Conservation (phyloP, 2,797 vertebrate species). For the Morus bassanus region DNA sequence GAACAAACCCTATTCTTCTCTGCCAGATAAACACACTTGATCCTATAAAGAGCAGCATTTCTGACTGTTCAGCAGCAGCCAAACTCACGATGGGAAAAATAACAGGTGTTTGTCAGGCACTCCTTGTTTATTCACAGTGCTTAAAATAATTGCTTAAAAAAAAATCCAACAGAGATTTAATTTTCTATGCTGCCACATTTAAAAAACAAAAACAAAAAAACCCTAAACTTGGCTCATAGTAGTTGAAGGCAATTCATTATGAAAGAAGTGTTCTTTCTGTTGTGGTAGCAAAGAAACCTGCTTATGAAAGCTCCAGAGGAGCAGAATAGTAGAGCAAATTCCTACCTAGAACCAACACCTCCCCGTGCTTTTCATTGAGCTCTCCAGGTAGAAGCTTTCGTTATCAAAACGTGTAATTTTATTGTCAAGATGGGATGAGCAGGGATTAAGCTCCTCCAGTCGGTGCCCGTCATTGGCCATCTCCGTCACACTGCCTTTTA, state of each 20-base stretch:
- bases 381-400: conserved; percentile 5
- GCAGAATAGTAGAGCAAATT: conserved; percentile 18
- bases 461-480: background rate
- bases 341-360: conserved; percentile 1
- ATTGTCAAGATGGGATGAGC: background rate
- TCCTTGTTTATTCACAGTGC: conserved; percentile 64
- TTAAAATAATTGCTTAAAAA: conserved; percentile 68
- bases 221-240: background rate
- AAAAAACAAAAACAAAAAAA: background rate
- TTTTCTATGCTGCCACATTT: conserved; percentile 49
- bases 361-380: background rate
- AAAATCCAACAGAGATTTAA: conserved; percentile 36
- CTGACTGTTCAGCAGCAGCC: conserved; percentile 50
- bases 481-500: background rate
- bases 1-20: conserved; percentile 59
- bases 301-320: conserved; percentile 35
- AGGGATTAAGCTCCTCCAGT: background rate
- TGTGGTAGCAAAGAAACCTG: conserved; percentile 46
- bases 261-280: conserved; percentile 53
- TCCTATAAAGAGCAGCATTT: conserved; percentile 50
- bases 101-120: conserved; percentile 64
- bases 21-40: conserved; percentile 47
- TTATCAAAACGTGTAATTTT: conserved; percentile 30
- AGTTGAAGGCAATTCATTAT: conserved; percentile 55
- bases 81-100: conserved; percentile 62